These are phyloP conservation scores for Orchesellides sinensis DNA, from an alignment of 2,888 invertebrate species.

Conservation along the genomic window DNA sequence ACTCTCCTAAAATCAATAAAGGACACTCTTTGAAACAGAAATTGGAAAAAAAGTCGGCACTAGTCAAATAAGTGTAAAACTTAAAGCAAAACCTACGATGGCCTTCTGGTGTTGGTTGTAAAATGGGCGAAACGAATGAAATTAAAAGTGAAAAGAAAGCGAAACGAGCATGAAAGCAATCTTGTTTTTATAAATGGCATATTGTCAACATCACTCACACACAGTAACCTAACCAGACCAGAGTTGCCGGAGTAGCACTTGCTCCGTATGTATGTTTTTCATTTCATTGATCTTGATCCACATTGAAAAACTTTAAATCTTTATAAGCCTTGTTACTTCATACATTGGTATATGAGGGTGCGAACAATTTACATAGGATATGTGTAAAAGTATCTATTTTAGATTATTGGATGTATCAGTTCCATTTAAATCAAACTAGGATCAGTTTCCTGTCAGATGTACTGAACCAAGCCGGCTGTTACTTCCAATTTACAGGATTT, in stretches of 20 bases:
- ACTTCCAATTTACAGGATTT: neutral
- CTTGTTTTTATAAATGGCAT: constrained; percentile 49
- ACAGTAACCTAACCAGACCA: too few relatives aligned
- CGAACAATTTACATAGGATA: neutral
- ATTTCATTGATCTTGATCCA: constrained; percentile 44
- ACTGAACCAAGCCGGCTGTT: constrained; percentile 19
- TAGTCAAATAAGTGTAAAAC: constrained; percentile 10
- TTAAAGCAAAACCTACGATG: neutral
- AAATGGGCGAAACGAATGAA: constrained; percentile 61
- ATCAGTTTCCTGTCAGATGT: constrained; percentile 27
- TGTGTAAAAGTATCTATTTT: neutral
- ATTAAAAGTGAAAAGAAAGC: constrained; percentile 59
- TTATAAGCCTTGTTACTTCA: neutral
- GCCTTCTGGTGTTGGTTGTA: constrained; percentile 22
- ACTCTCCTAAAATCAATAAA: neutral
- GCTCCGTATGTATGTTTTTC: constrained; percentile 3
- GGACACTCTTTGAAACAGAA: constrained; percentile 26
- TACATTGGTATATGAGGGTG: constrained; percentile 9
- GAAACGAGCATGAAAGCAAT: constrained; percentile 36
- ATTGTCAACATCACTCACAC: neutral
- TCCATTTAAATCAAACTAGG: constrained; percentile 19
- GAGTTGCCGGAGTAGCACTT: too few relatives aligned
- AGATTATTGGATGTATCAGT: constrained; percentile 27
- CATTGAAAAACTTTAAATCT: constrained; percentile 37
- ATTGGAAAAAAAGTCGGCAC: constrained; percentile 41